phyloP scores from a whole-genome alignment of 2,888 invertebrate genomes.

The Dryobota labecula region DNA sequence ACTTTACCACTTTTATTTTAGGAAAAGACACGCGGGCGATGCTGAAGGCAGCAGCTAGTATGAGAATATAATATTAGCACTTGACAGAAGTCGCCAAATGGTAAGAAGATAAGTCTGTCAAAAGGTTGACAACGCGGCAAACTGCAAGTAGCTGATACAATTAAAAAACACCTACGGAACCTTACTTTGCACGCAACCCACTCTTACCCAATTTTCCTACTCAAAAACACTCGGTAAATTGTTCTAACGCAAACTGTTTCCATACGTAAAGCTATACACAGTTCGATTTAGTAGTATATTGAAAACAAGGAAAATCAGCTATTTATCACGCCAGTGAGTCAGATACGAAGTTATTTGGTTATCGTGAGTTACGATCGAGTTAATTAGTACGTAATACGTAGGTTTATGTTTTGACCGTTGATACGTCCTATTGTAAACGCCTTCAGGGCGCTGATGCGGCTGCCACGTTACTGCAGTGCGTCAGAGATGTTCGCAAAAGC shows the following conservation, averaged over 20 bases:
- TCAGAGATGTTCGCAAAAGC: too few species aligned
- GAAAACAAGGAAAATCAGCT: constrained; percentile 29
- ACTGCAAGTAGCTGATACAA: not conserved
- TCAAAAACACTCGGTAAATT: constrained; percentile 37
- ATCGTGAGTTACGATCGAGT: constrained; percentile 17
- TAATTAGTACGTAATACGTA: constrained; percentile 13
- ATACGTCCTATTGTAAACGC: too few species aligned
- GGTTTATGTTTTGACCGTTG: not conserved
- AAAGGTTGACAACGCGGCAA: too few species aligned
- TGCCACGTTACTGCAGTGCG: too few species aligned
- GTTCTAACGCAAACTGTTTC: constrained; percentile 41
- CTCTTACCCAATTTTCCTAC: constrained; percentile 10
- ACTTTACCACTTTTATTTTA: too few species aligned
- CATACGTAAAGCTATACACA: constrained; percentile 39
- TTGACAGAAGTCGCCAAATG: too few species aligned
- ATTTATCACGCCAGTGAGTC: constrained; percentile 21
- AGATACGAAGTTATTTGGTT: constrained; percentile 9
- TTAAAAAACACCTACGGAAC: constrained; percentile 10
- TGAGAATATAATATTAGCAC: too few species aligned
- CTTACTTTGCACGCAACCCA: not conserved
- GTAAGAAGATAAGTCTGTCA: too few species aligned
- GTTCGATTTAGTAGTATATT: constrained; percentile 5
- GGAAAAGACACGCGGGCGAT: too few species aligned
- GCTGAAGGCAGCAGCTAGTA: too few species aligned
- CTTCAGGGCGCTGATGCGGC: too few species aligned